Conservation (phyloP, 2,113 vertebrate genomes). For the Aegotheles bennettii region DNA sequence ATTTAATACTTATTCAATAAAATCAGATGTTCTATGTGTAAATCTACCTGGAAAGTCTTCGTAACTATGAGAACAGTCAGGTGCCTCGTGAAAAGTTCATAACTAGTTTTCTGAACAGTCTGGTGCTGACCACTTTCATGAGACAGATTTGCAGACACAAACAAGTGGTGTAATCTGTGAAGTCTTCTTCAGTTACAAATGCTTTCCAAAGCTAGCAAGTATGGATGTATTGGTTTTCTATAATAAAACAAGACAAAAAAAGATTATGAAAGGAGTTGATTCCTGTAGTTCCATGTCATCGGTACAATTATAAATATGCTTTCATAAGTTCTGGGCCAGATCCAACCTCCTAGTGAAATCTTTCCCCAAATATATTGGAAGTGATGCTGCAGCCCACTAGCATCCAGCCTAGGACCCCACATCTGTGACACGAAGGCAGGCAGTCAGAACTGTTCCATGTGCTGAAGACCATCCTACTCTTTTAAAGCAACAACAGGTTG, state of each 20-base stretch:
- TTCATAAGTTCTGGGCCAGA: background rate
- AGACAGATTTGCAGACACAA: background rate
- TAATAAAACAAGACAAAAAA: background rate
- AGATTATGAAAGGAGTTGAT: background rate
- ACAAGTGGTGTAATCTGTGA: background rate
- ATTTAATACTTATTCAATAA: background rate
- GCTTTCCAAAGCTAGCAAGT: background rate
- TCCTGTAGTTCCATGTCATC: background rate
- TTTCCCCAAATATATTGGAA: background rate
- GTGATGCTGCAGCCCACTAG: background rate
- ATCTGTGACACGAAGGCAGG: background rate
- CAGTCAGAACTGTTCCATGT: background rate
- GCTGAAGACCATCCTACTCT: background rate
- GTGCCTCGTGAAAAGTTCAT: background rate
- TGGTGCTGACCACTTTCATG: background rate
- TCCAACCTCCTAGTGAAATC: background rate
- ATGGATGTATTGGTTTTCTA: background rate
- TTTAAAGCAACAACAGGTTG: background rate
- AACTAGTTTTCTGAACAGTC: background rate
- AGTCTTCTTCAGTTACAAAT: background rate
- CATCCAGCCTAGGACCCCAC: background rate
- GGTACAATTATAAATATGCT: background rate
- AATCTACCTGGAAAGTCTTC: background rate
- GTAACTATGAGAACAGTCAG: background rate
- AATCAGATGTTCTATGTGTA: background rate